Base-by-base conservation (phyloP, 92 coral and sea anemone species). In the Epizoanthus stellaris region DNA sequence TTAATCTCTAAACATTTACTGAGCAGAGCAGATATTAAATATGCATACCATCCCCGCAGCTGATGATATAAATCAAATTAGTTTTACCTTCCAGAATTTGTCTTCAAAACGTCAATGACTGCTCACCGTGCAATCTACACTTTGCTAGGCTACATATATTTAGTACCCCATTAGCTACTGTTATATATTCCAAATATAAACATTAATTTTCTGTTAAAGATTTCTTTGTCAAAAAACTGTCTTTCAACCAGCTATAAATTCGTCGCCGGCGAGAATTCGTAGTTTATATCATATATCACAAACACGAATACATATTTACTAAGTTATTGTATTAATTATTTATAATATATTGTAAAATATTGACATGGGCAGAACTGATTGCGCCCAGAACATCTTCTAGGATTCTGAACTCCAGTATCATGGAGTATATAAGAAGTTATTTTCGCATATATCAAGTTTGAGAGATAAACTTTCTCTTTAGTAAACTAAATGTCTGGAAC, bases 201-300 rank as follows among this genome's bases (percentile, higher is more conserved):
- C 43, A 36, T 40, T 25, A 13, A 40, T 10, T 60, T 79, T 63
- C 60, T 65, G 40, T 42, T 42, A 9, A 23, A n/a, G 49, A 34
- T 16, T 68, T 68, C 45, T 39, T 61, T 79, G 61, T 39, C 42
- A 17, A 60, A 39, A 76, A 76, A 39, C 12, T 62, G 70, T 20
- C 19, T 63, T 63, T 62, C 25, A 64, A 43, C 83, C 83, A 79
- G 83, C 83, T 63, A 43, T 70, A 79, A 79, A 79, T 79, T 61
- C 13, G 83, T 79, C 83, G 83, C 83, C 83, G 83, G 83, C 83
- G 83, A 79, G 71, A 79, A 79, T 79, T 79, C 72, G 83, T 79
- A 79, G 45, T 39, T 62, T 30, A 39, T 42, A 64, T 52, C 42
- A 15, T 6, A 6, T 25, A 66, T 19, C 39, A 14, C 52, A 25